phyloP scores from a whole-genome alignment of 2,888 invertebrate species.

The Strigamia crassipes region DNA sequence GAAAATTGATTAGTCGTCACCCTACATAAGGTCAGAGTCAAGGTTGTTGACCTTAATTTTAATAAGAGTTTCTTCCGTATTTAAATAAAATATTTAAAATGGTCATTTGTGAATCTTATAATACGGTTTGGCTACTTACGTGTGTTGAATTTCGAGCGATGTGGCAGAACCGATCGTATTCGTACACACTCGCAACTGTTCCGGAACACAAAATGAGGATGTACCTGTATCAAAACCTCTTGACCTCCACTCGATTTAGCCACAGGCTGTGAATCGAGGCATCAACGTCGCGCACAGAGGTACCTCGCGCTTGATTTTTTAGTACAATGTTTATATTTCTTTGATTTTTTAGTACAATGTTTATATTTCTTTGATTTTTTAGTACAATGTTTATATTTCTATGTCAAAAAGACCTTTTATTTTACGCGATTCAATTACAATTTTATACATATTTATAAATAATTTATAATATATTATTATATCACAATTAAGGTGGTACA shows the following conservation, averaged over 20 bases:
- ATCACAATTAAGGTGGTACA: not conserved
- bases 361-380: not conserved
- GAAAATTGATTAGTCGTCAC: no score
- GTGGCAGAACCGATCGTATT: not conserved
- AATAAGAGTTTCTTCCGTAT: not conserved
- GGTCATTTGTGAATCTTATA: not conserved
- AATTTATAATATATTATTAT: not conserved
- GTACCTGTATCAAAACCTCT: not conserved
- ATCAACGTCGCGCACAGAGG: not conserved
- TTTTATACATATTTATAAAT: not conserved
- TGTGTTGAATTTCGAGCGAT: not conserved
- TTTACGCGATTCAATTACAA: not conserved
- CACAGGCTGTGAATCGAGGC: not conserved
- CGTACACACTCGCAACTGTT: not conserved
- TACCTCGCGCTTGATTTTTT: not conserved
- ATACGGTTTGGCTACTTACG: not conserved
- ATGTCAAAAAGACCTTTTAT: not conserved
- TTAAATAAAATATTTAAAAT: not conserved
- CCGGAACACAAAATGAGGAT: not conserved
- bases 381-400: not conserved
- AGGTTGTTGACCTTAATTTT: not conserved
- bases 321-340: not conserved
- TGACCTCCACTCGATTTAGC: not conserved
- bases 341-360: not conserved
- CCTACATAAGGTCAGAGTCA: not conserved